phyloP scores from a whole-genome alignment of 2,113 vertebrate species.

The Cynocephalus volans region DNA sequence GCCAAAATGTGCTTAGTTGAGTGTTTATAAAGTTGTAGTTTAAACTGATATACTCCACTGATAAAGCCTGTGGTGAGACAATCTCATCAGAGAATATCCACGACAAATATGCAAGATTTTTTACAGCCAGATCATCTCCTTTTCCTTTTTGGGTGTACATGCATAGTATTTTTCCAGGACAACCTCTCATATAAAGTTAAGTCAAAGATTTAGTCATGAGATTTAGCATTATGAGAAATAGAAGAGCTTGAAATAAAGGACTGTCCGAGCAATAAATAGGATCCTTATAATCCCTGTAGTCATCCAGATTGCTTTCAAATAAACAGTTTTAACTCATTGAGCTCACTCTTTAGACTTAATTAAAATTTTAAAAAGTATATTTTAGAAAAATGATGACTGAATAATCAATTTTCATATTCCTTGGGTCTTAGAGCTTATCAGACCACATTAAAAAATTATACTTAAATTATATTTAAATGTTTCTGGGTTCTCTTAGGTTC shows the following conservation, averaged over 20 bases:
- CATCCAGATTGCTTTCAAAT: conserved; percentile 9
- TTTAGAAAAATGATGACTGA: conserved; percentile 44
- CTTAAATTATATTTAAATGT: conserved; percentile 1
- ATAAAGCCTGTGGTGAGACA: background rate
- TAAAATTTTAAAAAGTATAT: conserved; percentile 37
- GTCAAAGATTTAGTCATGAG: conserved; percentile 51
- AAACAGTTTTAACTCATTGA: conserved; percentile 12
- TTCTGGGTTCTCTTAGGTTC: background rate
- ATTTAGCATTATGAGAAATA: conserved; percentile 16
- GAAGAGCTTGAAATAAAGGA: conserved; percentile 43
- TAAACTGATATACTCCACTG: background rate
- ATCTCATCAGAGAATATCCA: background rate
- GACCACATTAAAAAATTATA: conserved; percentile 3
- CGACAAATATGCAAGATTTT: background rate
- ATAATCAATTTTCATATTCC: conserved; percentile 40
- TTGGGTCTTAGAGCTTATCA: background rate
- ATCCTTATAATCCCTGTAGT: conserved; percentile 12
- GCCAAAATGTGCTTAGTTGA: background rate
- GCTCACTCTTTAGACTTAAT: conserved; percentile 43
- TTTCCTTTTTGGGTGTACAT: background rate
- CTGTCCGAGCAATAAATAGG: background rate
- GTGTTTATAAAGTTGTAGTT: conserved; percentile 10
- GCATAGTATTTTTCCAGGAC: background rate
- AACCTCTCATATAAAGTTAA: background rate
- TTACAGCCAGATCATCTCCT: background rate